These are phyloP conservation scores for Brienomyrus longianalis DNA, from an alignment of 2,113 vertebrate species.

Conservation along the genomic window DNA sequence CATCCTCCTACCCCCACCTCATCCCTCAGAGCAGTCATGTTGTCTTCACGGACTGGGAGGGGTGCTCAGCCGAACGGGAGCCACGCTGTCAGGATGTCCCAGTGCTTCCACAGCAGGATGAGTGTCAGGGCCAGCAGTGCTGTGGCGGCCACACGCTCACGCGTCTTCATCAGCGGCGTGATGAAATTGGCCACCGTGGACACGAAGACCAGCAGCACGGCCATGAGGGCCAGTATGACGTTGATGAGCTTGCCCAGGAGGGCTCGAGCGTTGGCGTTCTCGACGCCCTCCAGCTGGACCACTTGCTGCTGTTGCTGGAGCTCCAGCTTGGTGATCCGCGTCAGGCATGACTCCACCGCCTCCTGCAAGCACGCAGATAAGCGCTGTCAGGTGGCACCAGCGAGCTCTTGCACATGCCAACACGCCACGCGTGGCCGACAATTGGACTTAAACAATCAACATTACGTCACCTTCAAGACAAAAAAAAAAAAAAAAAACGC, in stretches of 20 bases:
- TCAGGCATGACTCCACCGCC: slow-evolving; percentile 92
- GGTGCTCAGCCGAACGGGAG: slow-evolving; percentile 77
- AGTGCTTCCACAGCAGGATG: slow-evolving; percentile 90
- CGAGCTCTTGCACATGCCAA: no score
- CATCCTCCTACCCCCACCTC: background rate
- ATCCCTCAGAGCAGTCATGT: background rate
- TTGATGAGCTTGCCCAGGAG: slow-evolving; percentile 98
- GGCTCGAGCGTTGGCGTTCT: slow-evolving; percentile 89
- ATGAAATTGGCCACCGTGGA: slow-evolving; percentile 97
- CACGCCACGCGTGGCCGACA: background rate
- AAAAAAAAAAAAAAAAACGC: background rate
- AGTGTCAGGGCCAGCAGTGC: slow-evolving; percentile 78
- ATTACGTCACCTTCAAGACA: background rate
- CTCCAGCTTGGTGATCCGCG: slow-evolving; percentile 91
- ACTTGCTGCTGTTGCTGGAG: slow-evolving; percentile 98
- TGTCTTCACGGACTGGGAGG: background rate
- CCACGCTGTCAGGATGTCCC: slow-evolving; percentile 83
- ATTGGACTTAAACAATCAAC: background rate
- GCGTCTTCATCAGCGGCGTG: slow-evolving; percentile 95
- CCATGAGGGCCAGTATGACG: slow-evolving; percentile 94
- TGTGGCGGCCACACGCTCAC: slow-evolving; percentile 78
- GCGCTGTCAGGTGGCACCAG: background rate
- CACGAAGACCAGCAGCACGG: slow-evolving; percentile 94
- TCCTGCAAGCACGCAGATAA: slow-evolving; percentile 59
- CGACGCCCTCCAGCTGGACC: slow-evolving; percentile 93